Base-by-base conservation (phyloP, 2,888 invertebrate species). In the Chironomus riparius region DNA sequence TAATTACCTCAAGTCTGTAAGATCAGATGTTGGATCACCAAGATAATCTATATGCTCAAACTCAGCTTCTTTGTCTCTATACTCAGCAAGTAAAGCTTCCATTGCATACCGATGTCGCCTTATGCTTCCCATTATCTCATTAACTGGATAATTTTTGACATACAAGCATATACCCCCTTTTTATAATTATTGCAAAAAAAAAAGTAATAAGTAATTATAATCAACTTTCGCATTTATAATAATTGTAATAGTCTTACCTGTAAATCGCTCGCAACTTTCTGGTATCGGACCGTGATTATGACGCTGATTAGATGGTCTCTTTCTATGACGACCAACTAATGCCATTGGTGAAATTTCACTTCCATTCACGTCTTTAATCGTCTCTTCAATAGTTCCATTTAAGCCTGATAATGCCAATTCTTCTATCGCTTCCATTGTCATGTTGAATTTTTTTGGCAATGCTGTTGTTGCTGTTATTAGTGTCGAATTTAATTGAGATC, bases 111-210 rank as follows among this genome's bases (percentile, higher is more conserved):
- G 89, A 80, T 91, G 89, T 13, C 88, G 84, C 72, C 90, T 84
- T 76, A 91, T 89, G 72, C 90, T 90, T 79, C 87, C 87, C 79
- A 88, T 84, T 78, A 91, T 91, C n/a, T 88, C 88, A 68, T 91
- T 90, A 21, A 89, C 88, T 38, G 93, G 93, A 83, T 93, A 93
- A 81, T 92, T 91, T 10, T 87, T 87, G 22, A 89, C 87, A 78
- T 90, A 89, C 73, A 93, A 84, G 81, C 93, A 93, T 79, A 93
- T 85, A 79, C 89, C 89, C 12, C 65, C 65, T 65, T 18, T 38
- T 38, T 38, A 38, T 38, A 38, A 38, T 38, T 38, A 38, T 38
- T 38, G 10, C 38, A 38, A 3, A 90, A 89, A n/a, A n/a, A 80
- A 92, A 91, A 78, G 7, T 12, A 21, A 65, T 65, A 24, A 10